Percentiles rank a stretch among this genome's conserved stretches.
Conservation (phyloP, 2,797 vertebrate species). For the Halcyon smyrnensis region DNA sequence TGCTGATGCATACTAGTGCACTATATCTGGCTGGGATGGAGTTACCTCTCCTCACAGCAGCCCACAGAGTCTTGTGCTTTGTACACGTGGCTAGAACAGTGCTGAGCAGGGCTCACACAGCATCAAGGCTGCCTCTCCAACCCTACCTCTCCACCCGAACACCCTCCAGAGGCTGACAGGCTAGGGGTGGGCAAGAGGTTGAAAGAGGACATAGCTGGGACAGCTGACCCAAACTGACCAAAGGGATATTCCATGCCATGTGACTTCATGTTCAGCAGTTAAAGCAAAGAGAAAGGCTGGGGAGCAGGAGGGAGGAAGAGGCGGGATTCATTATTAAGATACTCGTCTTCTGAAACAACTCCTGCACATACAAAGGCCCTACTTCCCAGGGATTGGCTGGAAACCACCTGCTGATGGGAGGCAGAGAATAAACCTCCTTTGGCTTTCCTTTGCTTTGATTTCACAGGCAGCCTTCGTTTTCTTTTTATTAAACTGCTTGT, state of each 20-base stretch:
- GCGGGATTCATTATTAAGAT: background rate
- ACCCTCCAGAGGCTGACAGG: background rate
- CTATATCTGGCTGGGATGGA: background rate
- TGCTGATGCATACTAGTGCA: background rate
- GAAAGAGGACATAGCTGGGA: too few relatives aligned
- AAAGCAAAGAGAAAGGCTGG: background rate
- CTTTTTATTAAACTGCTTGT: background rate
- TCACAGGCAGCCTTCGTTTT: accelerated
- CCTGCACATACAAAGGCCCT: background rate
- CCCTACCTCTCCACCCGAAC: too few relatives aligned
- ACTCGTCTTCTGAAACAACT: background rate
- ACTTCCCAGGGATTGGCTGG: background rate
- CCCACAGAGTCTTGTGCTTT: background rate
- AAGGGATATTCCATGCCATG: background rate
- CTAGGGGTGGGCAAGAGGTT: background rate
- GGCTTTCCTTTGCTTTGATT: background rate
- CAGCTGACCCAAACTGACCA: background rate
- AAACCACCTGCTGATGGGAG: background rate
- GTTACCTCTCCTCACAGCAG: background rate
- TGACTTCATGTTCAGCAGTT: background rate
- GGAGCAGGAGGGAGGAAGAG: too few relatives aligned
- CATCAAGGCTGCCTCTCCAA: background rate
- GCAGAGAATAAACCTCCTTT: background rate
- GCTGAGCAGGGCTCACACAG: background rate
- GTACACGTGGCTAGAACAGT: accelerated